A percentile compares a stretch with the other conserved stretches of the same genome.
These are phyloP conservation scores for Eleginops maclovinus DNA, from an alignment of 2,113 vertebrate species.

Conservation along the genomic window DNA sequence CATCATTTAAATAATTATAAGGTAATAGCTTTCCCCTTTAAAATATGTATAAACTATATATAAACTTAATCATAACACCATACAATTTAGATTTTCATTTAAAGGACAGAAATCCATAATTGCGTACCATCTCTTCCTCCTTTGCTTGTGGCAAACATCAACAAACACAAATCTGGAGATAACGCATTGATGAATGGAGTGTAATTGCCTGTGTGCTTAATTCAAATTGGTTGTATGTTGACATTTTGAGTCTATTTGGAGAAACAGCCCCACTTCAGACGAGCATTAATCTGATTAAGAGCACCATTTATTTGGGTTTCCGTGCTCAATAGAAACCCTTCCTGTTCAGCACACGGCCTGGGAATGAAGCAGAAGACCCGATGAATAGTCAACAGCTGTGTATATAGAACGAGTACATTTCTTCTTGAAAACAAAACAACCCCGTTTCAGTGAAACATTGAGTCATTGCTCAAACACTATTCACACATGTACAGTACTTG, in stretches of 20 bases:
- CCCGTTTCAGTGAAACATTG: conserved; percentile 57
- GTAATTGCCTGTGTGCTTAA: conserved; percentile 29
- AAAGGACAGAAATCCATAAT: background rate
- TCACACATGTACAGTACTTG: background rate
- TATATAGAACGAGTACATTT: conserved; percentile 73
- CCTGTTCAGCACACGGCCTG: conserved; percentile 53
- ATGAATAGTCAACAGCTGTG: conserved; percentile 80
- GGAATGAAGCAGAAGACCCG: conserved; percentile 50
- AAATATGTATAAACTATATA: conserved; percentile 3
- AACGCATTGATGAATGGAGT: conserved; percentile 30
- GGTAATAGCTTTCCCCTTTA: background rate
- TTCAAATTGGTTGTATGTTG: conserved; percentile 50
- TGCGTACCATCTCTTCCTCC: background rate
- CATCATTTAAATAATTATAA: background rate
- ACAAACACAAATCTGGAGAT: conserved; percentile 18
- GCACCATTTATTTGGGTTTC: conserved; percentile 79
- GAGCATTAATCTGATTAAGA: conserved; percentile 78
- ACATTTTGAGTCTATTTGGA: conserved; percentile 56
- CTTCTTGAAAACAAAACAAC: conserved; percentile 42
- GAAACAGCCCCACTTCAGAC: conserved; percentile 59
- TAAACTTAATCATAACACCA: background rate
- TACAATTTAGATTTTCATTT: background rate
- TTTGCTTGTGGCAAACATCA: conserved; percentile 10
- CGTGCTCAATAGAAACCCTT: conserved; percentile 64
- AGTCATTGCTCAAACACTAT: conserved; percentile 32